Base-by-base conservation (phyloP, 2,888 invertebrate genomes). In the Mesopsocus fuscifrons region DNA sequence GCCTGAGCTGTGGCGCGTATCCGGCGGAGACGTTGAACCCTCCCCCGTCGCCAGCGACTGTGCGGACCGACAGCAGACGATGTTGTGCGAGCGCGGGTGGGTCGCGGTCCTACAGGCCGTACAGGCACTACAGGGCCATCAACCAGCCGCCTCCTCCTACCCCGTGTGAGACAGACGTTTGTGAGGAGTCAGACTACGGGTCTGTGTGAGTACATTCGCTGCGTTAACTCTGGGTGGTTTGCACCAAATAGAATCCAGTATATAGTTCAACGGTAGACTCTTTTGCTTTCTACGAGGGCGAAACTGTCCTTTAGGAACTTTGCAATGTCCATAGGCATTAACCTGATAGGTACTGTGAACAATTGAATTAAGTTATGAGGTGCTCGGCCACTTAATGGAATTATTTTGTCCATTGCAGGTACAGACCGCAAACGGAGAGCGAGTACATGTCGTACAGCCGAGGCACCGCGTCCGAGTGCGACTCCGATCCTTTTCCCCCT, bases 151-250 rank as follows among this genome's bases (percentile, higher is more conserved):
- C 91, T 5, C 92, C 91, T 20, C 91, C 91, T 9, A 92, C 92
- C 17, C 92, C 92, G 1, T 92, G 89, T 57, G 87, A 87, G 50
- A 91, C 92, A 26, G 92, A 92, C 52, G 84, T 91, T 50, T 91
- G 88, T 54, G 85, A 88, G 59, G 87, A 87, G 60, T 83, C 83
- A 18, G 87, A 87, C 54, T 76, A 74, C 45, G 76, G 75, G 56
- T 76, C 74, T 52, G 26, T 11, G 11, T 26, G n/a, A n/a, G n/a
- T n/a, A n/a, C n/a, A n/a, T n/a, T n/a, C n/a, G n/a, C n/a, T n/a
- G n/a, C n/a, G n/a, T n/a, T n/a, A n/a, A n/a, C n/a, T n/a, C n/a
- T n/a, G n/a, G n/a, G n/a, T n/a, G n/a, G n/a, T n/a, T n/a, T n/a
- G n/a, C n/a, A n/a, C n/a, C n/a, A n/a, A n/a, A n/a, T n/a, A n/a